Evolutionary conservation across 2,797 vertebrate genomes (phyloP), one percentile per base, ranked within the genome.

Genomic region (Sphenodon punctatus): DNA sequence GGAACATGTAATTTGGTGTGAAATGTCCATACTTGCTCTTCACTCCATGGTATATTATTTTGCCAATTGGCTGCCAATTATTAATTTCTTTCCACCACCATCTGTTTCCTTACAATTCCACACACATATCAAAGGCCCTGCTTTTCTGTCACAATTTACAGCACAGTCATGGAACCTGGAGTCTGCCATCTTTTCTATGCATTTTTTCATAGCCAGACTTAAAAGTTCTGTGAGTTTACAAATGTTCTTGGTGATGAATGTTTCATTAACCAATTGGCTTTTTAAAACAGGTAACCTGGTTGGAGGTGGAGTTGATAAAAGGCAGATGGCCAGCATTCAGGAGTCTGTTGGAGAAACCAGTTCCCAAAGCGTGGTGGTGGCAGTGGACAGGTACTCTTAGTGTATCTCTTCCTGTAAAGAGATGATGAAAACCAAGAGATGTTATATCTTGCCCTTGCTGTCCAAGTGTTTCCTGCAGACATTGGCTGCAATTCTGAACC

Each of bases 321-420:
- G 97, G 80, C 97, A 99, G 82, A 98, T 99, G 96, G 97, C 97
- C 43, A 98, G 97, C 88, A 96, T 99, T 93, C 98, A 99, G 91
- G 98, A 99, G 91, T 99, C 98, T 0, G 98, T 99, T 12, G 98
- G 98, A 59, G 98, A 99, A 93, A 99, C 98, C 88, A 99, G 98
- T 89, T 99, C 98, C 0, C 98, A 99, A 95, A 99, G 98, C 25
- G 98, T 99, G 45, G 98, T 99, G 15, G 98, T 99, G 11, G 98
- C 98, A 73, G 98, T 99, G 7, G 98, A 99, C 96, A 96, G 98
- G 98, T 99, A 92, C 84, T 14, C 41, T 41, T 7, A 67, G 4
- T 43, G 16, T 42, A 8, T 67, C 59, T 30, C 34, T 22, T 48
- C 42, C 17, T 32, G 64, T n/a, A n/a, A n/a, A n/a, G n/a, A n/a